phyloP scores from a whole-genome alignment of 53 echinoderm and acorn worm species.

The Apostichopus leukothele region DNA sequence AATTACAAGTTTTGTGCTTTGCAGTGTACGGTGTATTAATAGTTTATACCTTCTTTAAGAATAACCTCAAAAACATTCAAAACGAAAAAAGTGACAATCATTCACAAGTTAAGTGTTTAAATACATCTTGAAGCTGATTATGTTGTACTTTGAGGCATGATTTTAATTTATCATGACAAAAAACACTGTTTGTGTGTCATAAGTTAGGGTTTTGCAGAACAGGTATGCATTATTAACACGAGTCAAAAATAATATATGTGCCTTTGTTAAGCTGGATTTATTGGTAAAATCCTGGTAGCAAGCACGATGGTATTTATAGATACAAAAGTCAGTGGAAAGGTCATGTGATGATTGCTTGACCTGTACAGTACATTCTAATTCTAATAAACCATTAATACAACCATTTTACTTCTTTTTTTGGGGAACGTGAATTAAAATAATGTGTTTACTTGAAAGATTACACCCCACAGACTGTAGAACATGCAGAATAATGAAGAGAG shows the following conservation, averaged over 20 bases:
- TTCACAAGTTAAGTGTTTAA: too few species aligned
- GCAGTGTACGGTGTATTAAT: too few species aligned
- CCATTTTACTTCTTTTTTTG: not conserved
- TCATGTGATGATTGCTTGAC: not conserved
- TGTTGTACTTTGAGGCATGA: too few species aligned
- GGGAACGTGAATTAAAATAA: not conserved
- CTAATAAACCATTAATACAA: not conserved
- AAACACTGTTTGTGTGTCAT: too few species aligned
- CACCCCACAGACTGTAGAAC: not conserved
- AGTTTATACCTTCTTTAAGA: too few species aligned
- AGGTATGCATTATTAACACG: too few species aligned
- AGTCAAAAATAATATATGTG: too few species aligned
- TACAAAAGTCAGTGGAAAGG: not conserved
- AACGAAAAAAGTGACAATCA: too few species aligned
- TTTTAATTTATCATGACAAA: too few species aligned
- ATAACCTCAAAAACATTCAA: too few species aligned
- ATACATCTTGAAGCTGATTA: too few species aligned
- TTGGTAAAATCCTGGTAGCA: not conserved
- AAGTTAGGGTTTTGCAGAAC: too few species aligned
- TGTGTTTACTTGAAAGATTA: conserved; percentile 13
- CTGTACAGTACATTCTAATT: conserved; percentile 5
- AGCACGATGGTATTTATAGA: not conserved
- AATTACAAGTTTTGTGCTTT: not conserved
- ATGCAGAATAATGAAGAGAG: not conserved
- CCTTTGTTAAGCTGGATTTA: not conserved